Base-by-base conservation (phyloP, 30 jellyfish, hydroid and myxozoan species). In the Morbakka virulenta region DNA sequence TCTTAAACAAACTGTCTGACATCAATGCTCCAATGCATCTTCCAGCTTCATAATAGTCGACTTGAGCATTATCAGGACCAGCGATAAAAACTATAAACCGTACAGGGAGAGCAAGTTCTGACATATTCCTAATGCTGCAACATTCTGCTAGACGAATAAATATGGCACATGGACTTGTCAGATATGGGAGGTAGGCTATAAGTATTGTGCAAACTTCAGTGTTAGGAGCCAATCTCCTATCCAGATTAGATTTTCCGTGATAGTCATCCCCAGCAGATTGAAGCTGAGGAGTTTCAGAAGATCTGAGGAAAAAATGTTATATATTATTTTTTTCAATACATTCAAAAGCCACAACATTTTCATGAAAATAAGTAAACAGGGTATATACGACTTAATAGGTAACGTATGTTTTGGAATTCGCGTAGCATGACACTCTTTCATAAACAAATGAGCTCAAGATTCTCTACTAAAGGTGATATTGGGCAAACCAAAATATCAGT, bases 91-190 rank as follows among this genome's bases (percentile, higher is more conserved):
- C 80, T 11, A 87, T 31, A 52, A 80, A 80, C 22, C 89, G 85
- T 2, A 81, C 96, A 24, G 96, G 96, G 50, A 83, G 17, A 0
- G 81, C 22, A 34, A 79, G 76, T 32, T 87, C 94, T 64, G 87
- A 69, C 79, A 87, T 49, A 29, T 80, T 73, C 1, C 81, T 89
- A 20, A 87, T 64, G 34, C 27, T 49, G 9, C 64, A 27, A 14
- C 89, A 77, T 14, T 72, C 86, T 27, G 32, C 53, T 2, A 79
- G 77, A 36, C 87, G 69, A 50, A 87, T 77, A 26, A 87, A 80
- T 29, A 87, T 29, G 14, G 89, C 94, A 33, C 66, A 30, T 14
- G 96, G 81, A 30, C 51, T 79, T 12, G 62, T 52, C 64, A 80
- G 63, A 77, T 51, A 71, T 35, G 86, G 81, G 28, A 87, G 36